Evolutionary conservation across 1,140 invertebrate genomes (phyloP), one percentile per base, ranked within the genome.

Genomic region (Drosophila pseudoananassae): DNA sequence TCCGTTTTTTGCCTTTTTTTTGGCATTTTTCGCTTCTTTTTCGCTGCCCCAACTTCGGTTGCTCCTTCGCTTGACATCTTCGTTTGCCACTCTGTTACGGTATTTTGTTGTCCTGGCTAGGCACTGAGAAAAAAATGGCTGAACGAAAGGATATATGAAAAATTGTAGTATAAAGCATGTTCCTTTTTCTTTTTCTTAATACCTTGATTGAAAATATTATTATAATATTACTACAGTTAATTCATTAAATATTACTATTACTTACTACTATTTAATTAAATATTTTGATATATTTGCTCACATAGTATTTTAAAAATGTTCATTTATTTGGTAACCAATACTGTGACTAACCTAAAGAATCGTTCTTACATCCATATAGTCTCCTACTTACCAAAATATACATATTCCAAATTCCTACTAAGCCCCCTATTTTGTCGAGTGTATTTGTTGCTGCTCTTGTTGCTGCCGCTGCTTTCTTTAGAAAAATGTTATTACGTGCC

Each of bases 401-500:
- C 10, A 9, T 31, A 9, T 31, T 31, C 8, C 0, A 31, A 31
- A 10, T n/a, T 36, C 4, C 12, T 36, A 12, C 0, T 4, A 36
- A 4, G 1, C 10, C 4, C 6, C 2, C 20, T 20, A 4, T 63
- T 40, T 63, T 9, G 14, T 1, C 1, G 1, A 64, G 58, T 66
- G 63, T 51, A 66, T 33, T 58, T 53, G 31, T 49, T 74, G 70
- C 53, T 58, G 47, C 29, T 65, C 46, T 75, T 68, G 53, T 27
- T 66, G 69, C 52, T 51, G 64, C 58, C 59, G 51, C 66, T 79
- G 59, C 53, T 83, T 83, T 82, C 78, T 88, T 88, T 88, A 76
- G 83, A 88, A 88, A 87, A 88, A 88, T 88, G 83, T 88, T 88
- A 88, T 88, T 88, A 88, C 83, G 83, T 88, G 83, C 83, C 84